phyloP scores from a whole-genome alignment of 2,888 invertebrate genomes.

The Phyllotreta striolata region DNA sequence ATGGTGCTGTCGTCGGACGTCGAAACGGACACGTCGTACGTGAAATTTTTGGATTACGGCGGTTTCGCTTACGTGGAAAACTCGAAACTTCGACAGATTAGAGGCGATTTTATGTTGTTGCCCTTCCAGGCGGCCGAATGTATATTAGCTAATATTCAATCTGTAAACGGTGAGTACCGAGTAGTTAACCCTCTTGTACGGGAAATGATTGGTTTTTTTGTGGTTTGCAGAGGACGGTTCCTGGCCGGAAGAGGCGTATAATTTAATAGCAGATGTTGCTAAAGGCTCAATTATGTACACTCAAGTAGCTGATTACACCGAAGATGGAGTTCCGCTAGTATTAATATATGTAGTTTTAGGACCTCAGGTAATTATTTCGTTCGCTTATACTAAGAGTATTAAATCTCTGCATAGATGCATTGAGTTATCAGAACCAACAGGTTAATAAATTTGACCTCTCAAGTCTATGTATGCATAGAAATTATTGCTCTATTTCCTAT shows the following conservation, averaged over 20 bases:
- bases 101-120: slow-evolving; percentile 90
- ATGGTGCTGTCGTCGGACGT: slow-evolving; percentile 74
- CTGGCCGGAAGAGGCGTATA: slow-evolving; percentile 82
- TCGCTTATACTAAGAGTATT: no score
- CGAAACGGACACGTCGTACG: slow-evolving; percentile 76
- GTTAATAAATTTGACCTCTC: no score
- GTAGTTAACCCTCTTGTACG: not conserved
- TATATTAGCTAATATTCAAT: slow-evolving; percentile 86
- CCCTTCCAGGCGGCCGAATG: slow-evolving; percentile 99
- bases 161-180: slow-evolving; percentile 68
- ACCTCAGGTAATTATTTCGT: slow-evolving; percentile 67
- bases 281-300: slow-evolving; percentile 87
- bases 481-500: no score
- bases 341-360: slow-evolving; percentile 80
- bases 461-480: no score
- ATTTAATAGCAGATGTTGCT: slow-evolving; percentile 80
- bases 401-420: no score
- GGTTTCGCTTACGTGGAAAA: slow-evolving; percentile 86
- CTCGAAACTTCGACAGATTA: slow-evolving; percentile 85
- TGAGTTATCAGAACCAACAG: no score
- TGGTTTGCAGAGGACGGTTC: slow-evolving; percentile 58
- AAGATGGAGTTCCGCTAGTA: slow-evolving; percentile 80
- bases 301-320: slow-evolving; percentile 85
- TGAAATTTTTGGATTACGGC: slow-evolving; percentile 94
- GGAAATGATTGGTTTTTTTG: slow-evolving; percentile 9